A percentile compares a stretch with the other conserved stretches of the same genome.
Conservation (phyloP, 2,113 vertebrate species). For the Spermophilus dauricus region DNA sequence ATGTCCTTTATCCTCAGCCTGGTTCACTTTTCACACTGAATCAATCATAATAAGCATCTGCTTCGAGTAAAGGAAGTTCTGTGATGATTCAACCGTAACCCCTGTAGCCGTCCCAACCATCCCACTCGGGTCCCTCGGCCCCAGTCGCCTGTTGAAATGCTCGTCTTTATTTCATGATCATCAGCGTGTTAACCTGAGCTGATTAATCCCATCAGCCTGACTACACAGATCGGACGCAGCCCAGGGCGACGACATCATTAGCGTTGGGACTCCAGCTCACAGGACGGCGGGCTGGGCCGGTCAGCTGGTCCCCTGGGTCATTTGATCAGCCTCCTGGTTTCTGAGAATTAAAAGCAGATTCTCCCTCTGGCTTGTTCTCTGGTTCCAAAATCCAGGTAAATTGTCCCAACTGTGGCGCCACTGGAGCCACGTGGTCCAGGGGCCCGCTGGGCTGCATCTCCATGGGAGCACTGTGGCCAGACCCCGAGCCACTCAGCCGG, state of each 20-base stretch:
- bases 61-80: conserved; percentile 89
- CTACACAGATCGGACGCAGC: conserved; percentile 78
- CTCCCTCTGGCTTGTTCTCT: conserved; percentile 11
- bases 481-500: background rate
- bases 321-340: conserved; percentile 68
- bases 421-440: fast-evolving
- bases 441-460: background rate
- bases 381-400: conserved; percentile 32
- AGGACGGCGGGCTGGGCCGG: background rate
- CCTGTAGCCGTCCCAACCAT: conserved; percentile 87
- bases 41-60: conserved; percentile 92
- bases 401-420: fast-evolving
- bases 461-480: background rate
- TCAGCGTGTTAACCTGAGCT: conserved; percentile 89
- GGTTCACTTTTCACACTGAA: conserved; percentile 91
- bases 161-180: conserved; percentile 87
- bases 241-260: conserved; percentile 83
- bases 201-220: conserved; percentile 90
- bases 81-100: conserved; percentile 91
- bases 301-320: conserved; percentile 65
- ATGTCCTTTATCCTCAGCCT: conserved; percentile 89
- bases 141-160: conserved; percentile 83
- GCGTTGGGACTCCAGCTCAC: conserved; percentile 24
- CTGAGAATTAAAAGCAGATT: conserved; percentile 81
- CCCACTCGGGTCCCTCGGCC: conserved; percentile 83